A percentile compares a stretch with the other conserved stretches of the same genome.
Conservation (phyloP, 2,888 invertebrate genomes). For the Toxonevra muliebris region DNA sequence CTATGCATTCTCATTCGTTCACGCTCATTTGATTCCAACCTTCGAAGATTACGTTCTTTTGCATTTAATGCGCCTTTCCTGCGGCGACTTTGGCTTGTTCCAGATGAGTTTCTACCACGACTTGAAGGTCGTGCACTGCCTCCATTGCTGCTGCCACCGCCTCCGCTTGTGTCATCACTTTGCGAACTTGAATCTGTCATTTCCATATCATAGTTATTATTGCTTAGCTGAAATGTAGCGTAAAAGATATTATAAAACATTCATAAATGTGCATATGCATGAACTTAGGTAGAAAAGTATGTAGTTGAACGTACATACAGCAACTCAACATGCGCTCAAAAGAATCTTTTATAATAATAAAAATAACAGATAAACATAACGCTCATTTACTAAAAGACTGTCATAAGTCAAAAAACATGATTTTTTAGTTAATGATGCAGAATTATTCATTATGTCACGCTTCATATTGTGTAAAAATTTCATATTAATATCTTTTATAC, state of each 20-base stretch:
- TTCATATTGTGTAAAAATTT: too few species aligned
- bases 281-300: too few species aligned
- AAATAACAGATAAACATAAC: too few species aligned
- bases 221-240: conserved; percentile 51
- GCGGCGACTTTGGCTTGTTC: conserved; percentile 66
- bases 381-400: too few species aligned
- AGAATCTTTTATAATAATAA: too few species aligned
- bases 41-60: conserved; percentile 83
- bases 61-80: conserved; percentile 82
- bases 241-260: background rate
- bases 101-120: conserved; percentile 52
- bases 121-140: conserved; percentile 58
- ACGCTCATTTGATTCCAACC: conserved; percentile 90
- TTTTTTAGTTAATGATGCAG: too few species aligned
- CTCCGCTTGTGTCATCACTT: conserved; percentile 65
- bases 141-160: conserved; percentile 62
- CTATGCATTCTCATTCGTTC: conserved; percentile 94
- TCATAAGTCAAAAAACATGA: too few species aligned
- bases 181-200: conserved; percentile 66
- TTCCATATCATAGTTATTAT: conserved; percentile 63
- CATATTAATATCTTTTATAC: too few species aligned
- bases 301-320: too few species aligned
- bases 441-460: too few species aligned
- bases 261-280: background rate
- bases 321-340: too few species aligned